A percentile compares a stretch with the other conserved stretches of the same genome.
These are phyloP conservation scores for Spinus pinus DNA, from an alignment of 2,797 vertebrate genomes.

Conservation along the genomic window DNA sequence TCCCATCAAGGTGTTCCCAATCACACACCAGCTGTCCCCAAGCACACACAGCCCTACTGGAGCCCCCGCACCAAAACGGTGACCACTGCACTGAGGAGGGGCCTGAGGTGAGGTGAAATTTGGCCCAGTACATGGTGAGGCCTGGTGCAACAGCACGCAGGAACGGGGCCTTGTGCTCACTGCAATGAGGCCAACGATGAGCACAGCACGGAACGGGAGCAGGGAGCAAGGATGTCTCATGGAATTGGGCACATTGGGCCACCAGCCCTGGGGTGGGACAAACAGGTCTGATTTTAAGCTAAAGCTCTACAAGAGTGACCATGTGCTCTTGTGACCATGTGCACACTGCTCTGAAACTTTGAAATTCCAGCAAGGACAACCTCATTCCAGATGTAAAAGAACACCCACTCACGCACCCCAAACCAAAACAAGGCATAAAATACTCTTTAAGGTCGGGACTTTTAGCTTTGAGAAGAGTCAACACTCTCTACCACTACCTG, in stretches of 20 bases:
- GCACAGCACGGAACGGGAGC: rapidly evolving
- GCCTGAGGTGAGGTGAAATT: background rate
- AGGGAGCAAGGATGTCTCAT: rapidly evolving
- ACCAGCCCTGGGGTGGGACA: background rate
- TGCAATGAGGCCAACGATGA: rapidly evolving
- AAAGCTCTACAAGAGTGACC: background rate
- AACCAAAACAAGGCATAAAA: background rate
- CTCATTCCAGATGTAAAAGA: background rate
- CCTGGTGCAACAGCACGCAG: rapidly evolving
- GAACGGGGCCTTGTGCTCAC: rapidly evolving
- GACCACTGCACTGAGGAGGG: rapidly evolving
- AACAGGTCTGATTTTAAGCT: background rate
- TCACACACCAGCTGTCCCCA: background rate
- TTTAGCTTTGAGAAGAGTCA: background rate
- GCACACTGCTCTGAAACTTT: rapidly evolving
- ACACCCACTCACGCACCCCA: too few species aligned
- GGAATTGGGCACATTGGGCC: rapidly evolving
- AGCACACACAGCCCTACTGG: background rate
- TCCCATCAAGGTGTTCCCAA: rapidly evolving
- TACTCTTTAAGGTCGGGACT: background rate
- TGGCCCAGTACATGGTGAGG: rapidly evolving
- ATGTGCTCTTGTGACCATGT: rapidly evolving
- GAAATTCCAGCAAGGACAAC: background rate
- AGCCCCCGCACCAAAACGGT: background rate
- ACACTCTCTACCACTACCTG: background rate